Percentiles rank a stretch among this genome's conserved stretches.
These are phyloP conservation scores for Crossaster papposus DNA, from an alignment of 53 echinoderm and acorn worm species.

Conservation along the genomic window DNA sequence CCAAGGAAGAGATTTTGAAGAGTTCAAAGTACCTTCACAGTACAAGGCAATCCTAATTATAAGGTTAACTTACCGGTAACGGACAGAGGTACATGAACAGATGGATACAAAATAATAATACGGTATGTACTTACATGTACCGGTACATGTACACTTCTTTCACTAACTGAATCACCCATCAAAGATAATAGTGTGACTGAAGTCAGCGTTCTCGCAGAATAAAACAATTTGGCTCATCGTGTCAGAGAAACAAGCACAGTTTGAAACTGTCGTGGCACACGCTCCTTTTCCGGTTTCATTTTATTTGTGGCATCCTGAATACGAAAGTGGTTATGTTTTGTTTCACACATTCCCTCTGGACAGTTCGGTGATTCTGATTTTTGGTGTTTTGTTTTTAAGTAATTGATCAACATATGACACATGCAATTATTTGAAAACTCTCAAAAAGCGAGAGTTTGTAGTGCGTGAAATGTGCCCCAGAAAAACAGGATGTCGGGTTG, in stretches of 20 bases:
- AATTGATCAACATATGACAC: background rate
- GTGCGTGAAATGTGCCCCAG: background rate
- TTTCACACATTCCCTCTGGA: background rate
- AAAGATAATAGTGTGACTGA: background rate
- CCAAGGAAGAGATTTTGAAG: too few species aligned
- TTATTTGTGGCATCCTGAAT: background rate
- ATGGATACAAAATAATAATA: too few species aligned
- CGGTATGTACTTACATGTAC: conserved; percentile 13
- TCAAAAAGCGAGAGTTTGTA: background rate
- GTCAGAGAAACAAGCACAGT: background rate
- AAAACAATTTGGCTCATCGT: background rate
- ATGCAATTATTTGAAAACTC: background rate
- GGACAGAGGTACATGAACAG: too few species aligned
- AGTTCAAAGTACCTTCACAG: too few species aligned
- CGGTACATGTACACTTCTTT: background rate
- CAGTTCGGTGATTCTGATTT: background rate
- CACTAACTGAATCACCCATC: background rate
- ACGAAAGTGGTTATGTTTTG: background rate
- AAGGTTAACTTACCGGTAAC: too few species aligned
- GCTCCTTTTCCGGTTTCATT: background rate
- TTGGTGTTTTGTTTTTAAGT: too few species aligned
- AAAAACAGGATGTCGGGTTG: conserved; percentile 17
- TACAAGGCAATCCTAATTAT: too few species aligned
- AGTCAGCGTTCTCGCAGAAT: background rate
- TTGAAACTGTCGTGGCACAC: background rate